Evolutionary conservation across 2,797 vertebrate genomes (phyloP), one percentile per base, ranked within the genome.

Genomic region (Podargus strigoides): DNA sequence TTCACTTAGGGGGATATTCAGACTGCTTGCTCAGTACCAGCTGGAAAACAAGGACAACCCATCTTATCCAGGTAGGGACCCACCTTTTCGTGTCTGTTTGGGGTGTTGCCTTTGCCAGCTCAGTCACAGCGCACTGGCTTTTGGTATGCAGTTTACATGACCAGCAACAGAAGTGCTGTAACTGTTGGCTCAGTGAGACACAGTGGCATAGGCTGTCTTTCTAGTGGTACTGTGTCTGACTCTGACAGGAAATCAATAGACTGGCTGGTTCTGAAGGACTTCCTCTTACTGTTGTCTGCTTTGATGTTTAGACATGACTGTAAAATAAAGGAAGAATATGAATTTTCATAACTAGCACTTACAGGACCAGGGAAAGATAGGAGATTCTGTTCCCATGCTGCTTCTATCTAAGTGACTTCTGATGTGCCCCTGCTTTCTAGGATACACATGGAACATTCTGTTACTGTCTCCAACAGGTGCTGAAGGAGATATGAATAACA

Each of bases 31-130:
- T 79, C 98, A 98, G 95, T 98, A 99, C 95, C 99, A 99, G 95
- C 97, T 99, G 97, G 98, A 99, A 89, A 99, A 99, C 97, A 98
- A 98, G 96, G 99, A 99, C 94, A 99, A 98, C 91, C 97, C 99
- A 73, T 99, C 99, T 72, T 99, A 99, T 44, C 95, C 98, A 96
- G 99, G 99, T 99, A 47, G 10, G 62, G 94, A 86, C 21, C 4
- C 81, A 39, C 36, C 32, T 93, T 80, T 90, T 86, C 39, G 77
- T n/a, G 37, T n/a, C 39, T 93, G 10, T 88, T 88, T 72, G 22
- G 32, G 9, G 7, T 77, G 79, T 77, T 53, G 47, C 42, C 36
- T 7, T 74, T 68, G 42, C n/a, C 50, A 80, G n/a, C 37, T 80
- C 16, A 19, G 46, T 56, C 10, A 42, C 30, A 76, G 50, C 4